A percentile compares a stretch with the other conserved stretches of the same genome.
Evolutionary conservation across 2,113 vertebrate species (phyloP).

Genomic region (Neodon shergylaensis): DNA sequence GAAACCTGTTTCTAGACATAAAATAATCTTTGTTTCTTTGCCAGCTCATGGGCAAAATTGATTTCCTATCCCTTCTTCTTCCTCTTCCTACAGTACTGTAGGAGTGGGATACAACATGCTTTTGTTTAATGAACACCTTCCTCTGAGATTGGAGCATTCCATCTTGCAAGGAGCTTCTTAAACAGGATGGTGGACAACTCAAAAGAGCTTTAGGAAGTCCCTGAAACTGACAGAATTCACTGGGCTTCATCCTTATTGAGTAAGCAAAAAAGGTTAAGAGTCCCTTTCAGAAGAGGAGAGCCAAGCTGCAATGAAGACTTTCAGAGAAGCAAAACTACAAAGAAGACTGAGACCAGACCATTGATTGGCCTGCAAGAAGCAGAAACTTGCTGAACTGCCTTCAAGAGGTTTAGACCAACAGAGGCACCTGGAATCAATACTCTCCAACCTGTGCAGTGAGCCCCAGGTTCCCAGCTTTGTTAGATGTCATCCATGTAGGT

Average conservation of each 20-base stretch:
- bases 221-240: background rate
- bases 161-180: too few species aligned
- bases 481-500: background rate
- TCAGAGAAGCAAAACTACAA: background rate
- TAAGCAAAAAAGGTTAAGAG: background rate
- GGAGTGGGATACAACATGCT: background rate
- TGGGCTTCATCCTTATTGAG: too few species aligned
- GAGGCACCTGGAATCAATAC: too few species aligned
- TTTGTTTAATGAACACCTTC: background rate
- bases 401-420: background rate
- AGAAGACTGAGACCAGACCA: background rate
- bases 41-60: background rate
- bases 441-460: too few species aligned
- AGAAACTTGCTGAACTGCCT: too few species aligned
- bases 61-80: background rate
- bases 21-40: slow-evolving; percentile 33
- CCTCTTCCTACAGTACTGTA: background rate
- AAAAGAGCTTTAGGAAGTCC: background rate
- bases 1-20: slow-evolving; percentile 32
- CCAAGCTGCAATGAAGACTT: background rate
- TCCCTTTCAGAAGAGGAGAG: background rate
- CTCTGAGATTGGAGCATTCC: background rate
- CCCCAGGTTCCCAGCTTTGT: background rate
- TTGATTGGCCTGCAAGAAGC: background rate
- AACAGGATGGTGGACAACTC: background rate